phyloP scores from a whole-genome alignment of 1,140 invertebrate species.

The Schlechtendalia chinensis region DNA sequence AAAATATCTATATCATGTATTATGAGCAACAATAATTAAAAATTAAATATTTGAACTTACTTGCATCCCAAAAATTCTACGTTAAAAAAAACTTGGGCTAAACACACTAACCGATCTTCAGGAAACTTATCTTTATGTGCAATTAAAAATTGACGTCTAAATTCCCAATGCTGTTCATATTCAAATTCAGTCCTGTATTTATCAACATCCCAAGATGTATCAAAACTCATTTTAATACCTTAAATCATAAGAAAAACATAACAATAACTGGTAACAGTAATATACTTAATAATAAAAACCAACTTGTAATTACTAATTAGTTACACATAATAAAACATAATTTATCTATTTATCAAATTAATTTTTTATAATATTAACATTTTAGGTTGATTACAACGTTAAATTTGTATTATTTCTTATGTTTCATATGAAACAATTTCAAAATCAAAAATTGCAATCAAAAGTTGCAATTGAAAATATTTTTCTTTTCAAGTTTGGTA shows the following conservation, averaged over 20 bases:
- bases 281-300: no score
- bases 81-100: constrained; percentile 80
- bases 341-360: no score
- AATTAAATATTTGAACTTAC: constrained; percentile 57
- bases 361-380: no score
- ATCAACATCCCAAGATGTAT: constrained; percentile 64
- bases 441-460: no score
- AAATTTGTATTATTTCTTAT: no score
- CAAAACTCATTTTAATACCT: constrained; percentile 51
- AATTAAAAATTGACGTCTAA: constrained; percentile 72
- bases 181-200: constrained; percentile 70
- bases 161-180: constrained; percentile 78
- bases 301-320: no score
- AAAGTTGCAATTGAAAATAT: no score
- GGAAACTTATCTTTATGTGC: constrained; percentile 70
- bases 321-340: no score
- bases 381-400: no score
- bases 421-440: no score
- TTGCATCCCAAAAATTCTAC: constrained; percentile 80
- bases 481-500: no score
- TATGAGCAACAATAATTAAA: not conserved
- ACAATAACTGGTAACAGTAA: not conserved
- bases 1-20: not conserved
- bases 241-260: not conserved
- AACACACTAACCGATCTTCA: constrained; percentile 73